phyloP scores from a whole-genome alignment of 2,888 invertebrate species.

The Carcina quercana region DNA sequence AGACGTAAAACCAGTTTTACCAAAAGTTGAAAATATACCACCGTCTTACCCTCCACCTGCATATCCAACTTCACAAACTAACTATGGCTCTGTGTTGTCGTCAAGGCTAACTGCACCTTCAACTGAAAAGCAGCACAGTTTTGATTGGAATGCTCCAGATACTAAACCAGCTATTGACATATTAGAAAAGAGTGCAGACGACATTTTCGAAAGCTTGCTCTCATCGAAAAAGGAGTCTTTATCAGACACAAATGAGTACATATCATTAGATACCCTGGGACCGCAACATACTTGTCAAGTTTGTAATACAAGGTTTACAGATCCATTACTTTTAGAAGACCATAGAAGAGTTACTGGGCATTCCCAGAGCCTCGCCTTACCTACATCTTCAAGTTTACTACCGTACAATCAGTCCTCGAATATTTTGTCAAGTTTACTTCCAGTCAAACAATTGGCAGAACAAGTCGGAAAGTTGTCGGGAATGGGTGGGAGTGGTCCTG shows the following conservation, averaged over 20 bases:
- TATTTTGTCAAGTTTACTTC: conserved; percentile 53
- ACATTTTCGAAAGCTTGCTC: conserved; percentile 62
- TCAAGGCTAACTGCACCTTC: conserved; percentile 30
- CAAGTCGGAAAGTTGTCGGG: conserved; percentile 62
- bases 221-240: conserved; percentile 52
- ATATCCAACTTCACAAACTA: conserved; percentile 34
- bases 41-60: conserved; percentile 34
- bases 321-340: conserved; percentile 66
- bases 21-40: conserved; percentile 45
- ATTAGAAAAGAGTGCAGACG: conserved; percentile 63
- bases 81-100: conserved; percentile 25
- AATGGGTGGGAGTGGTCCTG: conserved; percentile 38
- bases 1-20: conserved; percentile 53
- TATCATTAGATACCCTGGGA: conserved; percentile 77
- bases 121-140: conserved; percentile 61
- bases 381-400: conserved; percentile 41
- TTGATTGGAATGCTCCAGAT: conserved; percentile 67
- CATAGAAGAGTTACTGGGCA: conserved; percentile 73
- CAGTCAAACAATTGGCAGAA: conserved; percentile 63
- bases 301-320: conserved; percentile 76
- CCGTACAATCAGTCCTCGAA: conserved; percentile 50
- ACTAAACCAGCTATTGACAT: conserved; percentile 56
- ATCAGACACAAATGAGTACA: conserved; percentile 74
- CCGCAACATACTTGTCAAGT: conserved; percentile 75
- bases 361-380: conserved; percentile 52